These are phyloP conservation scores for Casuarius casuarius DNA, from an alignment of 2,113 vertebrate species.

Conservation along the genomic window DNA sequence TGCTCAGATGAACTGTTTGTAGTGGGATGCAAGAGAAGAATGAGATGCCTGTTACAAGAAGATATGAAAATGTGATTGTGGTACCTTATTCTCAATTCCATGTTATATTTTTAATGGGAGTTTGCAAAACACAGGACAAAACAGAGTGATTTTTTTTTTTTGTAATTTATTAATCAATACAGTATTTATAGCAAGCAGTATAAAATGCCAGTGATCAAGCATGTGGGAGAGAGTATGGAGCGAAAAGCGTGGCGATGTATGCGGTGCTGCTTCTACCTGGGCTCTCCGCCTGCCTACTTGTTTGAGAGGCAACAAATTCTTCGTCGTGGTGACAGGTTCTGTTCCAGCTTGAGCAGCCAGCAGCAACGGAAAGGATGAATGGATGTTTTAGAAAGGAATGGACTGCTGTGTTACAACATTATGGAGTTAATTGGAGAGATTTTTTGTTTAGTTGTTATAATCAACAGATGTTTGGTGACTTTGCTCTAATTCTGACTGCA, in stretches of 20 bases:
- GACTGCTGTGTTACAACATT: background rate
- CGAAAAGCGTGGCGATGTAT: background rate
- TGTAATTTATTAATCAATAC: background rate
- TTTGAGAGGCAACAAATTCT: background rate
- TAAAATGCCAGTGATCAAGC: background rate
- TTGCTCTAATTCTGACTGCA: background rate
- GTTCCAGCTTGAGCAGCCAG: too few species aligned
- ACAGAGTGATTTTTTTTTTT: background rate
- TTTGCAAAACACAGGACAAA: background rate
- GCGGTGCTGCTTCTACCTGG: background rate
- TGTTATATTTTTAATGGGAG: background rate
- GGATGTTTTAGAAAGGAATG: background rate
- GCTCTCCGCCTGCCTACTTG: background rate
- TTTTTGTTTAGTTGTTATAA: background rate
- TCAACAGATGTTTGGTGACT: background rate
- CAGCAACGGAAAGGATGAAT: background rate
- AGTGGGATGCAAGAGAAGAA: slow-evolving; percentile 45
- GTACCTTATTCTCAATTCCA: background rate
- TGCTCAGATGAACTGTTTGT: slow-evolving; percentile 23
- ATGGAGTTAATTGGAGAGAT: background rate
- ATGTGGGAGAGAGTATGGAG: background rate
- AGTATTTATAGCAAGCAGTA: background rate
- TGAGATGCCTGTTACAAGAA: slow-evolving; percentile 40
- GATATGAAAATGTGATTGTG: slow-evolving; percentile 21
- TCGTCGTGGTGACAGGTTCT: background rate